Conservation (phyloP, 2,113 vertebrate genomes). For the Abramis brama region DNA sequence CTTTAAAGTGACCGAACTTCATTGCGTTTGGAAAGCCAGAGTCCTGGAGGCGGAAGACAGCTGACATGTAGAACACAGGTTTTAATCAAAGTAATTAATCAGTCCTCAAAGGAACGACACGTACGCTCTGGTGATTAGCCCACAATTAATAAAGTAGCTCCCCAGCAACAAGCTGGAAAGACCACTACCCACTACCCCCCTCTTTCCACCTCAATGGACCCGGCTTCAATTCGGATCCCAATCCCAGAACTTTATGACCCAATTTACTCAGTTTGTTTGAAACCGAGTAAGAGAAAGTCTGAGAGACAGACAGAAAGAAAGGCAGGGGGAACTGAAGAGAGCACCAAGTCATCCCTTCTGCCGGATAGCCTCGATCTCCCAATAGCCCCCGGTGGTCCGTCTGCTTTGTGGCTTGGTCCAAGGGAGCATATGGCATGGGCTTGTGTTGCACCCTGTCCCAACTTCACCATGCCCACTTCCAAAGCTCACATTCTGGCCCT, state of each 20-base stretch:
- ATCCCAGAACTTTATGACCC: constrained; percentile 55
- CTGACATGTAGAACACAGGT: constrained; percentile 54
- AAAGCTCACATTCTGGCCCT: constrained; percentile 37
- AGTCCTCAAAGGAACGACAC: constrained; percentile 57
- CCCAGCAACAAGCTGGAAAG: constrained; percentile 55
- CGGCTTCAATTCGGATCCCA: constrained; percentile 50
- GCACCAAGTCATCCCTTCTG: constrained; percentile 27
- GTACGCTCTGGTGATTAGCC: constrained; percentile 59
- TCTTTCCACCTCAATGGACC: constrained; percentile 42
- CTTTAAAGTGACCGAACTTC: constrained; percentile 48
- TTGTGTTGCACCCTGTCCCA: constrained; percentile 44
- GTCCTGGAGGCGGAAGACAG: constrained; percentile 47
- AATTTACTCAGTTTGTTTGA: constrained; percentile 45
- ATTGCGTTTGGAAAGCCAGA: constrained; percentile 31
- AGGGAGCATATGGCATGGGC: constrained; percentile 70
- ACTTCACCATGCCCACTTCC: constrained; percentile 39
- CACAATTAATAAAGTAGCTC: constrained; percentile 64
- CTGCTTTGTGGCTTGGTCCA: constrained; percentile 64
- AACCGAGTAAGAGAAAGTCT: constrained; percentile 2
- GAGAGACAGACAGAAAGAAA: constrained; percentile 28
- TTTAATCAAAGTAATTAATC: constrained; percentile 67
- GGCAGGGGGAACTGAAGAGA: constrained; percentile 23
- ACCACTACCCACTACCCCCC: constrained; percentile 32
- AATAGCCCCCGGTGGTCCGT: constrained; percentile 65
- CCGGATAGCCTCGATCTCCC: constrained; percentile 53